A percentile compares a stretch with the other conserved stretches of the same genome.
These are phyloP conservation scores for Epinephelus moara DNA, from an alignment of 2,113 vertebrate genomes.

Conservation along the genomic window DNA sequence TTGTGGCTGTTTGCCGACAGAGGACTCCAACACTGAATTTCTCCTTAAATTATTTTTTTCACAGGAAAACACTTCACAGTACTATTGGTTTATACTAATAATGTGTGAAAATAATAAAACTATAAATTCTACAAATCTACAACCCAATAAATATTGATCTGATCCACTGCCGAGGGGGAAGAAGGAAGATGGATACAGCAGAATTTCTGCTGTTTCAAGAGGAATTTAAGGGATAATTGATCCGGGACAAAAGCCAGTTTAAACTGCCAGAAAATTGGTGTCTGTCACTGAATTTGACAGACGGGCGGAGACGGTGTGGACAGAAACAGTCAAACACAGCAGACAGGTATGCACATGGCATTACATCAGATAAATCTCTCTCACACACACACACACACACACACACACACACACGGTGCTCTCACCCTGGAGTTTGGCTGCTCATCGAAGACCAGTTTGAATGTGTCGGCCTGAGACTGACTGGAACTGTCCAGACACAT, in stretches of 20 bases:
- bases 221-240: background rate
- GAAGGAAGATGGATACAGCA: background rate
- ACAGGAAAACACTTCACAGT: too few species aligned
- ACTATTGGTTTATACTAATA: background rate
- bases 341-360: background rate
- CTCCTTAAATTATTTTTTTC: too few species aligned
- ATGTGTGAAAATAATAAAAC: background rate
- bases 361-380: background rate
- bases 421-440: slow-evolving; percentile 88
- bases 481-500: slow-evolving; percentile 92
- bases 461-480: slow-evolving; percentile 86
- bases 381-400: background rate
- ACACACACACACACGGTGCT: background rate
- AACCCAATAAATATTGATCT: background rate
- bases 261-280: background rate
- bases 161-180: background rate
- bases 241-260: background rate
- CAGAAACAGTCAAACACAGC: background rate
- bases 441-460: slow-evolving; percentile 93
- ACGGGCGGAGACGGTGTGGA: background rate
- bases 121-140: too few species aligned
- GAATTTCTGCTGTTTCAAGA: background rate
- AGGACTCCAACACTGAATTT: too few species aligned
- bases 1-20: too few species aligned
- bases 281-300: background rate